Base-by-base conservation (phyloP, 2,113 vertebrate genomes). In the Indicator indicator region DNA sequence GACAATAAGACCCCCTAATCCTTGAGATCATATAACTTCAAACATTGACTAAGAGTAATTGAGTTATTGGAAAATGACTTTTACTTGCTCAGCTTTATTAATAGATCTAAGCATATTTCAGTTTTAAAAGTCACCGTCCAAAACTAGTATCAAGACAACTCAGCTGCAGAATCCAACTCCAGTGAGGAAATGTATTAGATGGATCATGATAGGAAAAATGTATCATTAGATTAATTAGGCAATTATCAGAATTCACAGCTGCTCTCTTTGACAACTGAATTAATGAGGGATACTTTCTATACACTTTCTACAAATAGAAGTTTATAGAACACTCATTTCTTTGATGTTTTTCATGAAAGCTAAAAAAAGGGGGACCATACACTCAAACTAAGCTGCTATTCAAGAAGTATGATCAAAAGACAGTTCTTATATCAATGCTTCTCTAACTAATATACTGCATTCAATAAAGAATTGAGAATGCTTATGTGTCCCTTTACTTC, bases 191-290 rank as follows among this genome's bases (percentile, higher is more conserved):
- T 60, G 16, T 88, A 92, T 96, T 95, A 96, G 93, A 91, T 94
- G 93, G 94, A 97, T 97, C 96, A 94, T 84, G 95, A 97, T 89
- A 95, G 86, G 36, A 91, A 97, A 97, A 97, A 91, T 91, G 52
- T 97, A 97, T 96, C 94, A 97, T 97, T 97, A 97, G 85, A 98
- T 98, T 97, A 98, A 98, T 97, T 97, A 97, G 94, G 95, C 96
- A 97, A 96, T 98, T 97, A 97, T 93, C 90, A 97, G 94, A 97
- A 94, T 94, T 97, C 97, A 97, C 96, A 98, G 97, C 97, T 97
- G 97, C 82, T 97, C 56, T 96, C 96, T 96, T 92, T 96, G 90
- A 97, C 95, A 97, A 97, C 86, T 88, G 89, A 92, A 88, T 94
- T 97, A 97, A 97, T 95, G 95, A 97, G 58, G 54, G 75, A 88